Evolutionary conservation across 23 tunicate genomes (phyloP).

Genomic region (Clavelina lepadiformis): DNA sequence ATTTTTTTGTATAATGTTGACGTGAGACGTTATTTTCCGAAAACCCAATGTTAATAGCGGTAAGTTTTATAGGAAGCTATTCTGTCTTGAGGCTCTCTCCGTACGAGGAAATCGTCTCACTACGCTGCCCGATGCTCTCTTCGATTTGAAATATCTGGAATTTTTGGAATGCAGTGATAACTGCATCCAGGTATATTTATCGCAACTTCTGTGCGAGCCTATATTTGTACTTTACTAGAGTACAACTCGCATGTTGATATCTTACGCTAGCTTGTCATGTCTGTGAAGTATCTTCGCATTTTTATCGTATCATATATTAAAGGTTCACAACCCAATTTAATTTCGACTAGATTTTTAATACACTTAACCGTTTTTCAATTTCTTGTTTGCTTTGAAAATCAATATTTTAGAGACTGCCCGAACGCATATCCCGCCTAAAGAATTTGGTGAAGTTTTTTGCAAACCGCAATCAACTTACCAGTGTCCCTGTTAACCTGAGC

Average conservation of each 20-base stretch:
- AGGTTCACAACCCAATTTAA: no score
- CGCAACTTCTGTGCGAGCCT: background rate
- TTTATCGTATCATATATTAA: background rate
- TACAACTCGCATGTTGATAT: no score
- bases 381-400: no score
- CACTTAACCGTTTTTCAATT: no score
- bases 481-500: slow-evolving; percentile 24
- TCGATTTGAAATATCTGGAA: slow-evolving; percentile 38
- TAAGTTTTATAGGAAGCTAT: slow-evolving; percentile 17
- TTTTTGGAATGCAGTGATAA: slow-evolving; percentile 70
- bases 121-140: slow-evolving; percentile 27
- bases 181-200: slow-evolving; percentile 26
- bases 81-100: slow-evolving; percentile 41
- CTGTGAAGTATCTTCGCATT: background rate
- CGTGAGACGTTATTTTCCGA: no score
- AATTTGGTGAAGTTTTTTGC: slow-evolving; percentile 50
- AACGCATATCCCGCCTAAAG: slow-evolving; percentile 30
- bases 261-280: background rate
- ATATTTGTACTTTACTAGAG: no score
- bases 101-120: slow-evolving; percentile 27
- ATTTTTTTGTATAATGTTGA: no score
- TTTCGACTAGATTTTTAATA: no score
- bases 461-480: slow-evolving; percentile 32
- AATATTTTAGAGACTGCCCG: slow-evolving; percentile 18
- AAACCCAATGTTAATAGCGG: no score